These are phyloP conservation scores for Olivierus martensii DNA, from an alignment of 1,140 invertebrate genomes.

Conservation along the genomic window DNA sequence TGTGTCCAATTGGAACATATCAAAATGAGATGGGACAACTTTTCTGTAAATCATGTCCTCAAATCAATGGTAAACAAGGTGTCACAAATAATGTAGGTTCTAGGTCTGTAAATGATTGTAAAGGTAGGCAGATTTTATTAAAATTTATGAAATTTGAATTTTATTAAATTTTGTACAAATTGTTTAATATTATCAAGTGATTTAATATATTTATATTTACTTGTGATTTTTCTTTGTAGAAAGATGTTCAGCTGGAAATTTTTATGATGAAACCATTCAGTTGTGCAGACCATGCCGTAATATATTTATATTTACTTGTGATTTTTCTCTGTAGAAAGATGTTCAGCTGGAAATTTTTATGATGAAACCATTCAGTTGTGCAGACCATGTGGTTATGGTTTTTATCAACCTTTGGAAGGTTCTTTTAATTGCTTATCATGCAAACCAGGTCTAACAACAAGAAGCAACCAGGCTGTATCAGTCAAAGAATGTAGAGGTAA, in stretches of 20 bases:
- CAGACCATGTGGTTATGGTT: slow-evolving; percentile 80
- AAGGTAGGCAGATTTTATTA: slow-evolving; percentile 40
- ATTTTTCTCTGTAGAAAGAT: slow-evolving; percentile 47
- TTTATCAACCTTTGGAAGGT: slow-evolving; percentile 81
- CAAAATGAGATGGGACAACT: slow-evolving; percentile 85
- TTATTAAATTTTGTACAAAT: no score
- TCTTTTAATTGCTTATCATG: slow-evolving; percentile 79
- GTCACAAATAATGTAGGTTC: slow-evolving; percentile 76
- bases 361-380: slow-evolving; percentile 71
- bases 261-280: slow-evolving; percentile 68
- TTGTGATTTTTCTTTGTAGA: slow-evolving; percentile 41
- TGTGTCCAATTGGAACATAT: slow-evolving; percentile 79
- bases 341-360: slow-evolving; percentile 80
- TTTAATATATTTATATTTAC: no score
- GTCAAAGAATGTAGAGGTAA: slow-evolving; percentile 31
- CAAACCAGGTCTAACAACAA: slow-evolving; percentile 81
- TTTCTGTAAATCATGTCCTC: slow-evolving; percentile 72
- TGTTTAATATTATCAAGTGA: no score
- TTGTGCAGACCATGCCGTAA: slow-evolving; percentile 64
- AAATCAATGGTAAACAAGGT: slow-evolving; percentile 69
- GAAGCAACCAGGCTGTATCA: slow-evolving; percentile 82
- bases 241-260: slow-evolving; percentile 78
- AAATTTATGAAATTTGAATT: background rate
- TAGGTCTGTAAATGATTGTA: slow-evolving; percentile 72
- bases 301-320: background rate